These are phyloP conservation scores for Acleris cristana DNA, from an alignment of 2,888 invertebrate genomes.

Conservation along the genomic window DNA sequence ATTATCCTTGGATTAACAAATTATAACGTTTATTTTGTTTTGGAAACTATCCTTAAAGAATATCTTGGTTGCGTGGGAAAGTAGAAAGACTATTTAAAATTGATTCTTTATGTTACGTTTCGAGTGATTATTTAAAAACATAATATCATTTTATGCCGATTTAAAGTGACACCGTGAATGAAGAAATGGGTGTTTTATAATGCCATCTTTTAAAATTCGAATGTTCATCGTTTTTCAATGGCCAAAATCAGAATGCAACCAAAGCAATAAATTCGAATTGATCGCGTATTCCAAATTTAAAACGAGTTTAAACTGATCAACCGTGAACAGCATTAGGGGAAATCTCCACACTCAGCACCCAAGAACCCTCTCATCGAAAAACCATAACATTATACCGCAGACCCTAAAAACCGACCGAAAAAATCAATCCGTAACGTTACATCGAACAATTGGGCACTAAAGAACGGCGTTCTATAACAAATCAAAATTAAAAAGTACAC, in stretches of 20 bases:
- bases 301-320: not conserved
- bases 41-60: too few species aligned
- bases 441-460: constrained; percentile 45
- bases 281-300: constrained; percentile 4
- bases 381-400: constrained; percentile 53
- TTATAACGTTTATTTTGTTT: not conserved
- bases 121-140: too few species aligned
- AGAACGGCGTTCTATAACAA: not conserved
- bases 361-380: constrained; percentile 36
- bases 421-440: constrained; percentile 65
- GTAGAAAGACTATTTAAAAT: not conserved
- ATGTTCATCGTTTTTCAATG: too few species aligned
- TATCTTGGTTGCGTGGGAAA: too few species aligned
- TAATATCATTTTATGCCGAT: too few species aligned
- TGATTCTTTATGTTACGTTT: not conserved
- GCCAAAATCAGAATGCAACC: not conserved
- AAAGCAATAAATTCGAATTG: not conserved
- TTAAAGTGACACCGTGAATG: too few species aligned
- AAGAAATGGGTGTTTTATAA: too few species aligned
- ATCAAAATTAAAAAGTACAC: constrained; percentile 17
- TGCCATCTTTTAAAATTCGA: too few species aligned
- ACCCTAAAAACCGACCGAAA: constrained; percentile 56
- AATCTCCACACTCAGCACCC: constrained; percentile 8
- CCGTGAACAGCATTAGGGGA: not conserved
- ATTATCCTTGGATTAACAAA: constrained; percentile 5